A percentile compares a stretch with the other conserved stretches of the same genome.
These are phyloP conservation scores for Plagodis dolabraria DNA, from an alignment of 2,888 invertebrate genomes.

Conservation along the genomic window DNA sequence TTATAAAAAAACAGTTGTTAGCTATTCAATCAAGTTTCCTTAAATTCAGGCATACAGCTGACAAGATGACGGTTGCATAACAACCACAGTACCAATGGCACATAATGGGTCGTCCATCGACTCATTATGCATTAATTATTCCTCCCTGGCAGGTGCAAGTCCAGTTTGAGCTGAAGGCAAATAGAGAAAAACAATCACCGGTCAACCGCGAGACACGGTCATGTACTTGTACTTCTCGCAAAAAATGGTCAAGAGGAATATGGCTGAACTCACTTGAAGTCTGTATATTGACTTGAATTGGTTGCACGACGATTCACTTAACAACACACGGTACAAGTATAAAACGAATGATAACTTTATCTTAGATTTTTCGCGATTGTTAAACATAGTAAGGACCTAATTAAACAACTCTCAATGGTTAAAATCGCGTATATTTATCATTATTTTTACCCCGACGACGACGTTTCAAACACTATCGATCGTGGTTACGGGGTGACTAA, in stretches of 20 bases:
- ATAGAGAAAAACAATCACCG: slow-evolving; percentile 50
- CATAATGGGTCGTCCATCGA: slow-evolving; percentile 53
- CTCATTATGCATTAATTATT: slow-evolving; percentile 66
- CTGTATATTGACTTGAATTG: background rate
- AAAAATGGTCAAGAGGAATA: slow-evolving; percentile 42
- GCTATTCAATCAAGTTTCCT: slow-evolving; percentile 9
- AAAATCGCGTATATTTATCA: too few relatives aligned
- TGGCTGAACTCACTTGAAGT: slow-evolving; percentile 10
- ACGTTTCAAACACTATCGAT: too few relatives aligned
- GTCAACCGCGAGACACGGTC: slow-evolving; percentile 33
- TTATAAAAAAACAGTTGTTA: background rate
- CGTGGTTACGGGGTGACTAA: too few relatives aligned
- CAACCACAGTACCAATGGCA: slow-evolving; percentile 48
- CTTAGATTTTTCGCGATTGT: too few relatives aligned
- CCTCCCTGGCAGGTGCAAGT: slow-evolving; percentile 62
- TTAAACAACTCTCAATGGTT: too few relatives aligned
- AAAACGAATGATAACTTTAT: too few relatives aligned
- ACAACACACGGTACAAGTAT: too few relatives aligned
- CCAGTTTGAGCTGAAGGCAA: slow-evolving; percentile 48
- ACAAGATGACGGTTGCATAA: slow-evolving; percentile 24
- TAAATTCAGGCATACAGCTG: background rate
- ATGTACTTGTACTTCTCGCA: slow-evolving; percentile 28
- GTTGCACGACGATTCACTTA: too few relatives aligned
- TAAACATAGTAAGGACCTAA: too few relatives aligned
- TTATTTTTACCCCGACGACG: too few relatives aligned